Evolutionary conservation across 2,113 vertebrate genomes (phyloP), one percentile per base, ranked within the genome.

Genomic region (Lynx canadensis): DNA sequence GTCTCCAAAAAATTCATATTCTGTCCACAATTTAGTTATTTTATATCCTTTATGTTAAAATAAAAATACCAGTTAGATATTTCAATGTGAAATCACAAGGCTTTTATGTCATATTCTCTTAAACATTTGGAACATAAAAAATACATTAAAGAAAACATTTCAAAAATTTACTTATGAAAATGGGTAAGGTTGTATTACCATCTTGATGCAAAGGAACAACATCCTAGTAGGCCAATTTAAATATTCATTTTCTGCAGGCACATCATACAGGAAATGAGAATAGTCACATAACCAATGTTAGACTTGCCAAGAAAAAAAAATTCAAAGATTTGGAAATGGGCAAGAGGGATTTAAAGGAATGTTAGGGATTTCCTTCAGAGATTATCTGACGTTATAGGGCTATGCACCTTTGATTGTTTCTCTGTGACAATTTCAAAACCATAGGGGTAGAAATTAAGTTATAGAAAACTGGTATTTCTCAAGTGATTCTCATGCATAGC

Each of bases 71-170:
- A 71, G 38, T 81, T 68, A 71, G 55, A 27, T 95, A 50, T 79
- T 88, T 95, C 21, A 78, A 0, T 82, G 23, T 52, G 79, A 95
- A 78, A 65, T 48, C 9, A 50, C 65, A 65, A 78, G 38, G 2
- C 60, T 84, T 55, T 79, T 50, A 57, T 41, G 5, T 90, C 73
- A 91, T 15, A 82, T 50, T 74, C 50, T 86, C 33, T 69, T 74
- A 86, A 81, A 82, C 27, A 41, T 41, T 90, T 87, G 21, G 36
- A 96, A 74, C n/a, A 65, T 69, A 84, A 97, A 73, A 80, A 79
- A n/a, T 52, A 91, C 29, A 63, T 10, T 68, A 21, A 92, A 63
- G 19, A 73, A 86, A 91, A 48, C 9, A 13, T 89, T 97, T 94
- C 10, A 4, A 91, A 23, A 38, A 33, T 96, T 76, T 68, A 82